Evolutionary conservation across 92 coral and sea anemone species (phyloP).

Genomic region (Parazoanthus atlanticus): DNA sequence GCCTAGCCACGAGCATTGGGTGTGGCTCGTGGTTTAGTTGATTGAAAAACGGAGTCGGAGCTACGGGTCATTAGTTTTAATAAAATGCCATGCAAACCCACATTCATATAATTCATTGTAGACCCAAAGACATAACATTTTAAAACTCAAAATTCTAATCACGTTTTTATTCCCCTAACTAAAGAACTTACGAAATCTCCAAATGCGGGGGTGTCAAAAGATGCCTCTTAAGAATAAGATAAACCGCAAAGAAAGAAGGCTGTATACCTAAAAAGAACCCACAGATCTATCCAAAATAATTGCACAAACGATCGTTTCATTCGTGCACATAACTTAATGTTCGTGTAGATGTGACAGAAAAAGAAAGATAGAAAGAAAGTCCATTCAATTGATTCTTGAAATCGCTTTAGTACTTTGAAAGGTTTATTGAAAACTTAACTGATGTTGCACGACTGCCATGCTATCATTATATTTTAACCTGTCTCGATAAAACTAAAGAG

Average conservation of each 20-base stretch:
- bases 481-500: no score
- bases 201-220: slow-evolving; percentile 13
- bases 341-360: no score
- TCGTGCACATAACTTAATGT: no score
- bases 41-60: slow-evolving; percentile 27
- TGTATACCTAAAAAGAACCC: background rate
- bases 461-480: no score
- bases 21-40: slow-evolving; percentile 15
- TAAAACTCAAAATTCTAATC: slow-evolving; percentile 26
- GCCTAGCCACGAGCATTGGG: background rate
- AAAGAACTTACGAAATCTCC: background rate
- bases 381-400: no score
- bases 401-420: no score
- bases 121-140: slow-evolving; percentile 23
- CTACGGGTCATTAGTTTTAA: slow-evolving; percentile 38
- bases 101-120: background rate
- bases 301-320: no score
- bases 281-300: background rate
- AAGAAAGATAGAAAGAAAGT: no score
- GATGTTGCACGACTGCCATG: no score
- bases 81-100: slow-evolving; percentile 1
- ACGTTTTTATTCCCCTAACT: slow-evolving; percentile 9
- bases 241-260: background rate
- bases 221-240: no score
- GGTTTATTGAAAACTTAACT: no score